Percentiles rank a stretch among this genome's conserved stretches.
Conservation (phyloP, 2,113 vertebrate species). For the Rallus limicola region DNA sequence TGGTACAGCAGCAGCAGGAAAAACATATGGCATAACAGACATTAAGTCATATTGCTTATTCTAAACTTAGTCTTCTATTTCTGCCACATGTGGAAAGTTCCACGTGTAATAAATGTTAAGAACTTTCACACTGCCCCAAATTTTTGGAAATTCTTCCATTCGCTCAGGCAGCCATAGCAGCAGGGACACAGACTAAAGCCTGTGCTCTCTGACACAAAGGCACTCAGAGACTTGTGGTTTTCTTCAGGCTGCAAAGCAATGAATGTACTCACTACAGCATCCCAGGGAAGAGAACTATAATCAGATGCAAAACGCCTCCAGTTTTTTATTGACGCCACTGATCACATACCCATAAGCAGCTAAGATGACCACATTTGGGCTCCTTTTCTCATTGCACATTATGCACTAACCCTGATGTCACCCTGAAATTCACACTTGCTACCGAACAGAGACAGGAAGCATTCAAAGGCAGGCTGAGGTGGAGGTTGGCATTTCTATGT, state of each 20-base stretch:
- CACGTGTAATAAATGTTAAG: slow-evolving; percentile 25
- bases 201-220: background rate
- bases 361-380: background rate
- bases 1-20: slow-evolving; percentile 41
- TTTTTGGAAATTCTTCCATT: background rate
- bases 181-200: background rate
- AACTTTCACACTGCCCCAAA: background rate
- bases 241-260: background rate
- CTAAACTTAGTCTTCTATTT: slow-evolving; percentile 50
- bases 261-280: background rate
- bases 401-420: background rate
- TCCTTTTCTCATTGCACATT: background rate
- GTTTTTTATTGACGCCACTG: background rate
- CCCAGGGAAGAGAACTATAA: background rate
- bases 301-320: background rate
- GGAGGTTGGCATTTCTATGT: rapidly evolving
- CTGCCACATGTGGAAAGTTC: slow-evolving; percentile 48
- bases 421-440: background rate
- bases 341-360: background rate
- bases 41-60: slow-evolving; percentile 51
- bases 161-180: background rate
- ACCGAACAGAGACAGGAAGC: background rate
- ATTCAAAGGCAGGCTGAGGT: background rate
- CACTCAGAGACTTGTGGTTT: background rate
- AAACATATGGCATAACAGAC: slow-evolving; percentile 62